These are phyloP conservation scores for Laticauda colubrina DNA, from an alignment of 2,113 vertebrate genomes.

Conservation along the genomic window DNA sequence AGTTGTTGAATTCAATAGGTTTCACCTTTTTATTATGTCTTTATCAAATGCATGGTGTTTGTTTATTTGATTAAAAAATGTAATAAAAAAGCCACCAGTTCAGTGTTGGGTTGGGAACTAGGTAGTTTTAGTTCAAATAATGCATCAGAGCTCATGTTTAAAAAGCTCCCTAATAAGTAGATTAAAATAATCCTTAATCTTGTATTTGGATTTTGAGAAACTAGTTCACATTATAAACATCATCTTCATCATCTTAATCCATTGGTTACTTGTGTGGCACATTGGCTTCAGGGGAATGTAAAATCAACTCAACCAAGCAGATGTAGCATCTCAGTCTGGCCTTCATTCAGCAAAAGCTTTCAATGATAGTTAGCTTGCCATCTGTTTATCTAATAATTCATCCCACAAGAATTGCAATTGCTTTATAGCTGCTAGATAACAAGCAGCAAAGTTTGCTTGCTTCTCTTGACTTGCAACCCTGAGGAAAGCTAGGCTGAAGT, in stretches of 20 bases:
- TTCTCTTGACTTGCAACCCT: neutral
- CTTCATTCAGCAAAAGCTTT: neutral
- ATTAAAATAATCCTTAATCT: neutral
- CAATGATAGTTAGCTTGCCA: neutral
- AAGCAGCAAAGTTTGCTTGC: neutral
- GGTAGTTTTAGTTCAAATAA: neutral
- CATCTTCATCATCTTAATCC: neutral
- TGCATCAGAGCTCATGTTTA: neutral
- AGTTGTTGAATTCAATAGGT: neutral
- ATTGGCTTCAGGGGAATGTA: neutral
- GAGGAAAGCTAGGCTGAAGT: neutral
- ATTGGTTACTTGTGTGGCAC: neutral
- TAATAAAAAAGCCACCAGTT: neutral
- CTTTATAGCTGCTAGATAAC: neutral
- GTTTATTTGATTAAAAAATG: neutral
- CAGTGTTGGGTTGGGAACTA: neutral
- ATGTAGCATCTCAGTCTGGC: neutral
- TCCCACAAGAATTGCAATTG: neutral
- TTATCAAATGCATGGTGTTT: neutral
- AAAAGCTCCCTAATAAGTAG: neutral
- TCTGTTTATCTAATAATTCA: conserved; percentile 10
- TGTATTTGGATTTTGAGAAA: neutral
- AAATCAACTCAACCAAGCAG: conserved; percentile 2
- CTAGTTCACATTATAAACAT: neutral
- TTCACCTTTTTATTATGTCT: neutral